Evolutionary conservation across 2,113 vertebrate genomes (phyloP).

Genomic region (Theristicus caerulescens): DNA sequence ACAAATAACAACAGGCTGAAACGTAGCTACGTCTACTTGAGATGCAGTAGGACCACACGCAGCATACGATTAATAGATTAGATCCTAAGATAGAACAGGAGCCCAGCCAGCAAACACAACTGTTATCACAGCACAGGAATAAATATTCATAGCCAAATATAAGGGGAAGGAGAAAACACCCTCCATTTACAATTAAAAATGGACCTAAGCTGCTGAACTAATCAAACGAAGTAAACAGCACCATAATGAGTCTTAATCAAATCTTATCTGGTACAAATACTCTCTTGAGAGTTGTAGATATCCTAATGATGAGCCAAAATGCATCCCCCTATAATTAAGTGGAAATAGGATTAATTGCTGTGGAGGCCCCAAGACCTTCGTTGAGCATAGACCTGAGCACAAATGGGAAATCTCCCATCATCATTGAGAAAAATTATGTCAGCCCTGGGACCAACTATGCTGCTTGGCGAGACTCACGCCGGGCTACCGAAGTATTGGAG

Average conservation of each 20-base stretch:
- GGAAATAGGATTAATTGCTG: slow-evolving; percentile 18
- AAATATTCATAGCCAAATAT: background rate
- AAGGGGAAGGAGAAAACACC: background rate
- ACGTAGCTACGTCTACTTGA: background rate
- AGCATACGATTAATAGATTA: background rate
- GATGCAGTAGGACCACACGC: background rate
- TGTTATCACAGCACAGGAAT: background rate
- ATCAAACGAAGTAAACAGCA: background rate
- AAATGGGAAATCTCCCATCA: background rate
- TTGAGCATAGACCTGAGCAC: background rate
- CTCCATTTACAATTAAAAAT: background rate
- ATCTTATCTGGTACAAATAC: background rate
- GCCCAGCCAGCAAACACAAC: background rate
- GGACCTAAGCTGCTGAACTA: background rate
- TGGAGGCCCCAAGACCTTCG: background rate
- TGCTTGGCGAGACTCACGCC: background rate
- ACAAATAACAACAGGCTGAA: background rate
- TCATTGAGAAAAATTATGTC: background rate
- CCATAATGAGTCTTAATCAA: slow-evolving; percentile 7
- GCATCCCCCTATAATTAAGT: background rate
- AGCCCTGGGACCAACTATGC: background rate
- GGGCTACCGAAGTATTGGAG: background rate
- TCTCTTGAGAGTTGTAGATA: background rate
- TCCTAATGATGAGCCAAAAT: background rate
- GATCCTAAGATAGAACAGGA: background rate